Conservation (phyloP, 2,797 vertebrate species). For the Poeciliopsis gracilis region DNA sequence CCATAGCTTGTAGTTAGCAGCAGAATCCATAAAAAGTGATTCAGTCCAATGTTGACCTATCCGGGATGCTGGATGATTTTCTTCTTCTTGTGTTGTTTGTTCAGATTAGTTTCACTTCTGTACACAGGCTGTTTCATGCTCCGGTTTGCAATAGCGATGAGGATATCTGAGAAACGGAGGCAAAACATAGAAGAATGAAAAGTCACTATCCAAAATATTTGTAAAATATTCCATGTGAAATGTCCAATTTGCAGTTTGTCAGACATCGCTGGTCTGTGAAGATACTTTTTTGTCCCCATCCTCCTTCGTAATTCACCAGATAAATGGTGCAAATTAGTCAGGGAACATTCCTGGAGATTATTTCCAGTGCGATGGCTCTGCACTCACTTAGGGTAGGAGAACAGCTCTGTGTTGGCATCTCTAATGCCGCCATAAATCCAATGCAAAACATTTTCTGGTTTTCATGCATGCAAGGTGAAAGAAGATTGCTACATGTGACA, state of each 20-base stretch:
- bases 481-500: constrained; percentile 24
- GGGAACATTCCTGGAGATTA: not conserved
- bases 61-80: not conserved
- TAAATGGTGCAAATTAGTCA: constrained; percentile 2
- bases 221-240: not conserved
- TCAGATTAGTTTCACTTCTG: not conserved
- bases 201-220: not conserved
- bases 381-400: not conserved
- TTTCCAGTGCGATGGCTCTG: not conserved
- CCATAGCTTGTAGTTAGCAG: not conserved
- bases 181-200: not conserved
- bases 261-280: not conserved
- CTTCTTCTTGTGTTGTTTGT: not conserved
- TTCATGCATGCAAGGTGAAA: not conserved
- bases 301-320: constrained; percentile 2
- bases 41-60: not conserved
- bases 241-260: not conserved
- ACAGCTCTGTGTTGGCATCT: not conserved
- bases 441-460: constrained; percentile 9
- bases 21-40: not conserved
- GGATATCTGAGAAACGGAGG: not conserved
- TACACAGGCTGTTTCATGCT: not conserved
- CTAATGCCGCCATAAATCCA: constrained; percentile 9
- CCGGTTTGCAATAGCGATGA: not conserved
- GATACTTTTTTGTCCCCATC: not conserved